Evolutionary conservation across 2,888 invertebrate genomes (phyloP).

Genomic region (Hyposoter dolosus): DNA sequence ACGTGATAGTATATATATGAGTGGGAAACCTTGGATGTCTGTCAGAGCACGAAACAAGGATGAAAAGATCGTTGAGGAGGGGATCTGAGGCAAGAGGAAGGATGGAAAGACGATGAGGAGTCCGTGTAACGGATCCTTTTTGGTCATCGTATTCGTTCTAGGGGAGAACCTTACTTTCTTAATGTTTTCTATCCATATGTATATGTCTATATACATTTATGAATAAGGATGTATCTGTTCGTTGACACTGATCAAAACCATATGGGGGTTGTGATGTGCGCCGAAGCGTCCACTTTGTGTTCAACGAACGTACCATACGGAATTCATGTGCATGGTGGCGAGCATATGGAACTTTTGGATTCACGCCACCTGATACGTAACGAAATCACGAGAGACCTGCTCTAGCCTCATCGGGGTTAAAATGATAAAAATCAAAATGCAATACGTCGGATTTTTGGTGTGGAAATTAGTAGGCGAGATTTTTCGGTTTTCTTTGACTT

Average conservation of each 20-base stretch:
- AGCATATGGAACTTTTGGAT: conserved; percentile 33
- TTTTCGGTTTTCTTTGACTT: not conserved
- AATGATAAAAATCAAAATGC: not conserved
- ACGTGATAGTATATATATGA: conserved; percentile 17
- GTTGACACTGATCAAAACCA: conserved; percentile 66
- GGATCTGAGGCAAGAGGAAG: not conserved
- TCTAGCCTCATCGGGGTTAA: not conserved
- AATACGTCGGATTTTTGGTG: not conserved
- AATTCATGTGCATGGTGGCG: conserved; percentile 7
- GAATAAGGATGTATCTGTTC: conserved; percentile 9
- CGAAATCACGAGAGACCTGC: not conserved
- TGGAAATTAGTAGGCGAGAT: not conserved
- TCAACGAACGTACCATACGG: conserved; percentile 26
- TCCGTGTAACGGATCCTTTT: conserved; percentile 53
- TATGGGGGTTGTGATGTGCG: conserved; percentile 64
- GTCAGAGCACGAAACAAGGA: conserved; percentile 21
- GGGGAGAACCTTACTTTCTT: conserved; percentile 51
- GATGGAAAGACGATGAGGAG: conserved; percentile 34
- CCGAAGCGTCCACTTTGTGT: conserved; percentile 33
- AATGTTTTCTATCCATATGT: not conserved
- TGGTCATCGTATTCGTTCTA: conserved; percentile 49
- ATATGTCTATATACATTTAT: conserved; percentile 2
- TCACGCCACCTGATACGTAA: conserved; percentile 61
- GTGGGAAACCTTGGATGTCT: conserved; percentile 52
- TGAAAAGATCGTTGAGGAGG: not conserved